Conservation (phyloP, 92 coral and sea anemone species). For the Umimayanthus chanpuru region DNA sequence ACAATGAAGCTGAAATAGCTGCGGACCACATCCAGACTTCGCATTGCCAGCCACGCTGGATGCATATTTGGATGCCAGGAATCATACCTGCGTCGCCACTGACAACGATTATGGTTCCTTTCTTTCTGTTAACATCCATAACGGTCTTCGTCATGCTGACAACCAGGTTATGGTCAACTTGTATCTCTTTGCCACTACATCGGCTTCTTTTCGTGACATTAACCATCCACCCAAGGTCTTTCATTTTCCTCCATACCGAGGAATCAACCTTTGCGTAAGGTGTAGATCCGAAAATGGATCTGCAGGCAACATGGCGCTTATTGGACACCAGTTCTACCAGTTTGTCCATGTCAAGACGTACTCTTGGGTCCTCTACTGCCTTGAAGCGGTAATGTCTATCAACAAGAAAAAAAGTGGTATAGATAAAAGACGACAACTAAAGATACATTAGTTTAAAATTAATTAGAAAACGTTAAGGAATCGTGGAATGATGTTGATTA, state of each 20-base stretch:
- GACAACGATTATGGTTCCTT: not conserved
- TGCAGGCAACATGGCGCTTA: not conserved
- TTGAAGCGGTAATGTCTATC: not conserved
- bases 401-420: not conserved
- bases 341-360: not conserved
- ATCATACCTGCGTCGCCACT: constrained; percentile 20
- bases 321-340: not conserved
- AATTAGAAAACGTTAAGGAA: too few species aligned
- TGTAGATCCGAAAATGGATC: not conserved
- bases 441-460: not conserved
- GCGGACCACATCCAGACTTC: constrained; percentile 14
- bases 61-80: not conserved
- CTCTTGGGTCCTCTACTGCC: not conserved
- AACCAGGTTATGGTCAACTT: constrained; percentile 8
- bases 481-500: too few species aligned
- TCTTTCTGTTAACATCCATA: not conserved
- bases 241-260: not conserved
- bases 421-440: not conserved
- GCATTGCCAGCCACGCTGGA: not conserved
- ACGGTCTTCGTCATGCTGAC: not conserved
- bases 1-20: not conserved
- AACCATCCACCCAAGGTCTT: not conserved
- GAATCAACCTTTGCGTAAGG: not conserved
- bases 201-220: not conserved
- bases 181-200: not conserved